Evolutionary conservation across 64 coral and sea anemone species (phyloP), one percentile per base, ranked within the genome.

Genomic region (Pocillopora verrucosa): DNA sequence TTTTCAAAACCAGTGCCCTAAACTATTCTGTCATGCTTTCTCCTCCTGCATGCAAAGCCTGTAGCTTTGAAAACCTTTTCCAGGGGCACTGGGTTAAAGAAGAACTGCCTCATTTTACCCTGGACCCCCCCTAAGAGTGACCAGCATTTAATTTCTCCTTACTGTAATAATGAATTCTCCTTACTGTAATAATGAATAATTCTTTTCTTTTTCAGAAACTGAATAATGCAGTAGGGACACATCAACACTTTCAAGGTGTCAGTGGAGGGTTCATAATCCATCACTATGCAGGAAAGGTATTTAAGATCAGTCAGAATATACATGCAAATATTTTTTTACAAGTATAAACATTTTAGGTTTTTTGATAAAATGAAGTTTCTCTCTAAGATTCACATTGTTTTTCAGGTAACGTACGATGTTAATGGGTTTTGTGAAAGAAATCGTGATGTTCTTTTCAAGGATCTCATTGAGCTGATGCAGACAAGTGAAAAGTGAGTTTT

Each of bases 201-300:
- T 60, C 56, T 83, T 78, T 77, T 60, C 2, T 87, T 68, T 73
- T 77, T n/a, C 77, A 99, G 97, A 99, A 99, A 99, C 77, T 99
- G 22, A 77, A 89, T 34, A 89, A 92, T 85, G 84, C 97, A 12
- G 94, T 99, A 2, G 97, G 97, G 36, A 91, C 64, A 45, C 97
- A 99, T 87, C 97, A 99, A 38, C 97, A 99, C 68, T 99, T 95
- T 80, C 94, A 99, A 56, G 85, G 75, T 10, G 89, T 89, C 56
- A 92, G 93, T 73, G 88, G 92, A 25, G 97, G 97, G 16, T 99
- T 99, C 45, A 91, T 95, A 10, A 83, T 95, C 10, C 97, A 99
- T 75, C 97, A 99, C 82, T 99, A 99, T 78, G 97, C 97, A 61
- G 97, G 97, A 75, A 99, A 99, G 97, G 97, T 99, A 91, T 36